Evolutionary conservation across 2,113 vertebrate genomes (phyloP).

Genomic region (Tricholaema leucomelas): DNA sequence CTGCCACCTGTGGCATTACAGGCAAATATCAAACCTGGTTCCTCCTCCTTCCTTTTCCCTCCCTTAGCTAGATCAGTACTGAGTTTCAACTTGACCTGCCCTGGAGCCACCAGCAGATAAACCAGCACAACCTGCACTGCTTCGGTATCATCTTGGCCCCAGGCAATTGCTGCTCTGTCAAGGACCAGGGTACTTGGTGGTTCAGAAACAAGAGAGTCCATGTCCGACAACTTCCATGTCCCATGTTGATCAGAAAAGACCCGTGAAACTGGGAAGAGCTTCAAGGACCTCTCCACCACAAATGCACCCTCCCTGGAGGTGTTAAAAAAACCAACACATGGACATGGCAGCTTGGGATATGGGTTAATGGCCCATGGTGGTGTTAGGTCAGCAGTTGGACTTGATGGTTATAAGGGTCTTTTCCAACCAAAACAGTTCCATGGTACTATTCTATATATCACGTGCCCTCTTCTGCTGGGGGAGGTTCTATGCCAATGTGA

Average conservation of each 20-base stretch:
- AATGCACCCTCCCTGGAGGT: not conserved
- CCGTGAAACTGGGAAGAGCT: not conserved
- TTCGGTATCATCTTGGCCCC: not conserved
- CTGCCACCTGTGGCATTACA: not conserved
- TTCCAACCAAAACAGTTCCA: too few relatives aligned
- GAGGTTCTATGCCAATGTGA: not conserved
- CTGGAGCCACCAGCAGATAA: not conserved
- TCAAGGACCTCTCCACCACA: not conserved
- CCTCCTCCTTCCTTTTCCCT: not conserved
- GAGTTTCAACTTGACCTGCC: not conserved
- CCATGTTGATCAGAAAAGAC: not conserved
- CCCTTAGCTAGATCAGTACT: accelerated
- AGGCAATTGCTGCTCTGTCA: not conserved
- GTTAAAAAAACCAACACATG: too few relatives aligned
- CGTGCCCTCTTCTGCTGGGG: not conserved
- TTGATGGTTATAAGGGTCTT: too few relatives aligned
- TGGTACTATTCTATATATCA: too few relatives aligned
- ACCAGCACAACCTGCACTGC: not conserved
- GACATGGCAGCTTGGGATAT: too few relatives aligned
- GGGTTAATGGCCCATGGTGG: too few relatives aligned
- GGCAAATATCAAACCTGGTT: not conserved
- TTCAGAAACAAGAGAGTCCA: not conserved
- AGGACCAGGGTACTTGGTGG: too few relatives aligned
- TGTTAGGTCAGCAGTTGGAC: too few relatives aligned
- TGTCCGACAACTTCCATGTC: not conserved